A percentile compares a stretch with the other conserved stretches of the same genome.
These are phyloP conservation scores for Aselliscus stoliczkanus DNA, from an alignment of 2,797 vertebrate genomes.

Conservation along the genomic window DNA sequence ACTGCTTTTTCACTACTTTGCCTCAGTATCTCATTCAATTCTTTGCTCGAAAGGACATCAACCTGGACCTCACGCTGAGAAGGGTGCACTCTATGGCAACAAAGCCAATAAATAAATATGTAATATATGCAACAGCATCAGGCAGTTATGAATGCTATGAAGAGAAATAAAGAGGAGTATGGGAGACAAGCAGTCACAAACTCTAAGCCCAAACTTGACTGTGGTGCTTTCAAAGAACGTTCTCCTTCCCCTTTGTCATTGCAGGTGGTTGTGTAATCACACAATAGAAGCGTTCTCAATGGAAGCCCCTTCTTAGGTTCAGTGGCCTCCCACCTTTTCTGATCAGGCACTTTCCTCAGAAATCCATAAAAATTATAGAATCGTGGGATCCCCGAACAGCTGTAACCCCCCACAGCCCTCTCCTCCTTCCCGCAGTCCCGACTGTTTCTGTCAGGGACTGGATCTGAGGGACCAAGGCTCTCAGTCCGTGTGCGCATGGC, in stretches of 20 bases:
- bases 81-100: too few species aligned
- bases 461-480: neutral
- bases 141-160: neutral
- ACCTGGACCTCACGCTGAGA: too few species aligned
- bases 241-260: too few species aligned
- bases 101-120: neutral
- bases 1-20: too few species aligned
- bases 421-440: neutral
- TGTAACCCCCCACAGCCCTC: too few species aligned
- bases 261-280: neutral
- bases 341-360: neutral
- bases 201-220: neutral
- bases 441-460: fast-evolving
- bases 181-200: neutral
- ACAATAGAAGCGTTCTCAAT: neutral
- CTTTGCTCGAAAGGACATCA: too few species aligned
- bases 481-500: neutral
- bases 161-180: neutral
- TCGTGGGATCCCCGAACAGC: fast-evolving
- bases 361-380: neutral
- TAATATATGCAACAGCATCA: neutral
- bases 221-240: neutral
- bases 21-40: too few species aligned
- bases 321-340: neutral
- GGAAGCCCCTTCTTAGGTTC: neutral